These are phyloP conservation scores for Rhizomys pruinosus DNA, from an alignment of 2,113 vertebrate genomes.

Conservation along the genomic window DNA sequence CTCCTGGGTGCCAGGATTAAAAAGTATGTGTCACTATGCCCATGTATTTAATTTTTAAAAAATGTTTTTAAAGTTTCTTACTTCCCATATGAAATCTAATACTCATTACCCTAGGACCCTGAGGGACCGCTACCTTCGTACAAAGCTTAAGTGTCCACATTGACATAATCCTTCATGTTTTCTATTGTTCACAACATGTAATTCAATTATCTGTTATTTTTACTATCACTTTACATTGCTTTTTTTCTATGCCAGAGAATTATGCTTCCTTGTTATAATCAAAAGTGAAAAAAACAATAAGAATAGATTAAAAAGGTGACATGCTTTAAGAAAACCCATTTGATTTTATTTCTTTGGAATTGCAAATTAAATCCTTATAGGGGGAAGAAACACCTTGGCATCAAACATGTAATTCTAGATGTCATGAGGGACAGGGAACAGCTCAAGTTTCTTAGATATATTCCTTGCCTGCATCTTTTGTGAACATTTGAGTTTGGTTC, in stretches of 20 bases:
- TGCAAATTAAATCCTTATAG: not conserved
- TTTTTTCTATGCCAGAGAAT: not conserved
- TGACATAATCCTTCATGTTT: not conserved
- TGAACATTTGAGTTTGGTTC: not conserved
- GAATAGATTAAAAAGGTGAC: not conserved
- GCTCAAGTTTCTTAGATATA: not conserved
- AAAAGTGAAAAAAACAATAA: constrained; percentile 1
- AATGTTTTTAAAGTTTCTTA: not conserved
- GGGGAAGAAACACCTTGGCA: not conserved
- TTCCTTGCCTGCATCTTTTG: not conserved
- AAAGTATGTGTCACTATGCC: too few relatives aligned
- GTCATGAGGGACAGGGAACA: not conserved
- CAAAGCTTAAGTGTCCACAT: not conserved
- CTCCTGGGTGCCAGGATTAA: too few relatives aligned
- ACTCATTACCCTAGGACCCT: not conserved
- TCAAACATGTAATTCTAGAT: constrained; percentile 1
- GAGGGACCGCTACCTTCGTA: not conserved
- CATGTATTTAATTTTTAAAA: too few relatives aligned
- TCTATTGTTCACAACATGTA: not conserved
- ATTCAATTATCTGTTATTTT: not conserved
- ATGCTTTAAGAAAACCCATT: not conserved
- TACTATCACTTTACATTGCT: not conserved
- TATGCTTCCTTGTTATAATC: not conserved
- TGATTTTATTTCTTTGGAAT: not conserved
- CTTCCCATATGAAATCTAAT: not conserved